Evolutionary conservation across 64 coral and sea anemone genomes (phyloP), one percentile per base, ranked within the genome.

Genomic region (Orbicella faveolata): DNA sequence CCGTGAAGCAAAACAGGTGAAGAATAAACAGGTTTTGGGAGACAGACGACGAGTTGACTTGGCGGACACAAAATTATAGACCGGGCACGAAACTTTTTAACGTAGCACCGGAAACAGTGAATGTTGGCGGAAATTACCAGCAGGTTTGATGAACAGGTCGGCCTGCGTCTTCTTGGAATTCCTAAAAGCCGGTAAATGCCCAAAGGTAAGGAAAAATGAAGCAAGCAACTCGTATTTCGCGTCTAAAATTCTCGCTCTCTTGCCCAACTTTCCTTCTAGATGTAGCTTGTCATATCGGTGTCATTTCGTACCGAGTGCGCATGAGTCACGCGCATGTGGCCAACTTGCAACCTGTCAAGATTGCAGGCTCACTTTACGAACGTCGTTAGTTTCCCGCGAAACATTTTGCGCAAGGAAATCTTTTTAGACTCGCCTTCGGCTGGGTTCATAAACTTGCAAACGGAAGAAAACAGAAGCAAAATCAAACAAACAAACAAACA

Each of bases 231-330:
- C 2, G 21, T 41, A 69, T 85, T 52, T 69, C 67, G 41, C 23
- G 19, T 7, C 64, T 48, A 41, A 5, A 25, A 85, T 26, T 15
- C 39, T 70, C 34, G 82, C 65, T 26, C 80, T 83, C 26, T 85
- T 85, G 63, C 82, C 65, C 82, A 85, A 85, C 65, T 85, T 85
- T 34, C 82, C 63, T 85, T 85, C 63, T 85, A 30, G 30, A 30
- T 30, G 0, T 30, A 62, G 65, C 41, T 65, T 85, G 82, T 72
- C 82, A 85, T 85, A 85, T 85, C 81, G 72, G 36, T 69, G 82
- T 72, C 82, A 85, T 70, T 83, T 66, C 16, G 15, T 2, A 25
- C 21, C 10, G 70, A 85, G 0, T 68, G 82, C 82, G 82, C 82
- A 85, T 85, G 82, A 85, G 63, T 39, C 19, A 23, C 37, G 21